Conservation (phyloP, 2,888 invertebrate genomes). For the Cryptus viduatorius region DNA sequence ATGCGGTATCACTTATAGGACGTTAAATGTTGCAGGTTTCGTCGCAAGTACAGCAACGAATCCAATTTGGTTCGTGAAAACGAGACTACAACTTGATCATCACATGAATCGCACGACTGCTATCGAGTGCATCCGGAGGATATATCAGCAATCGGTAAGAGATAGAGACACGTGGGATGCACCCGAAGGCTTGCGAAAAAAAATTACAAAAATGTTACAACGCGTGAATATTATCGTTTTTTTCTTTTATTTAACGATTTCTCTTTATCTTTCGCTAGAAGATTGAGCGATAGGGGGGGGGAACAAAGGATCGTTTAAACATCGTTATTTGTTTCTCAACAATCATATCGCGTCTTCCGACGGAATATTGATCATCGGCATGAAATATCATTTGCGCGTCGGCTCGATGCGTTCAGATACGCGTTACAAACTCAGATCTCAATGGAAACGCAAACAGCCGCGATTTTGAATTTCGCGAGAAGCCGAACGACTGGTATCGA, state of each 20-base stretch:
- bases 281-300: background rate
- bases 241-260: background rate
- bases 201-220: background rate
- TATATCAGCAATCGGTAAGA: slow-evolving; percentile 92
- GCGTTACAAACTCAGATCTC: slow-evolving; percentile 14
- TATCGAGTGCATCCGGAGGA: slow-evolving; percentile 92
- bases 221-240: background rate
- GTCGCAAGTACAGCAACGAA: slow-evolving; percentile 98
- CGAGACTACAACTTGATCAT: slow-evolving; percentile 97
- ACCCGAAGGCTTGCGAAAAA: slow-evolving; percentile 54
- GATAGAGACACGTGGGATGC: slow-evolving; percentile 48
- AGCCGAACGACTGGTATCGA: too few relatives aligned
- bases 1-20: slow-evolving; percentile 15
- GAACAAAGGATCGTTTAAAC: background rate
- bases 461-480: background rate
- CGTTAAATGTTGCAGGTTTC: slow-evolving; percentile 89
- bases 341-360: background rate
- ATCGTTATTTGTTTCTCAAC: background rate
- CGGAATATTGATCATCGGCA: slow-evolving; percentile 3
- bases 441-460: slow-evolving; percentile 14
- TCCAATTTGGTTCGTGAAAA: slow-evolving; percentile 99
- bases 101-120: slow-evolving; percentile 89
- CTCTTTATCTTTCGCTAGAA: too few relatives aligned
- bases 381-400: slow-evolving; percentile 17
- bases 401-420: background rate